Evolutionary conservation across 2,888 invertebrate genomes (phyloP).

Genomic region (Sericinus montela): DNA sequence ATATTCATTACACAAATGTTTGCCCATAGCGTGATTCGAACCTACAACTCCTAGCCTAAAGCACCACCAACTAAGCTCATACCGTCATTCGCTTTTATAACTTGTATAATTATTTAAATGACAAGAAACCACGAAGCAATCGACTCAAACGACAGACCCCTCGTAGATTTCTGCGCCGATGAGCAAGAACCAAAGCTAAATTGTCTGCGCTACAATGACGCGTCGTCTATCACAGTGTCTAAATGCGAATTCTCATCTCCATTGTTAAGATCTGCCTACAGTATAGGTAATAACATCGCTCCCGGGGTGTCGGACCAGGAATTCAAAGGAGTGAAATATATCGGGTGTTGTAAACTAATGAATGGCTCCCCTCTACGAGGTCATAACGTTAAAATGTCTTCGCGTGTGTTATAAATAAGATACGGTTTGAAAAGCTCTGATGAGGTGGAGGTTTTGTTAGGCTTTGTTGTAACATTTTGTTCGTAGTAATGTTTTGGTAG

Average conservation of each 20-base stretch:
- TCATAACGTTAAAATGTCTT: background rate
- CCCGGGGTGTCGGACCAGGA: background rate
- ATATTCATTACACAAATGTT: no score
- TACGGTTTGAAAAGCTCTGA: background rate
- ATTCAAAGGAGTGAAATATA: slow-evolving; percentile 33
- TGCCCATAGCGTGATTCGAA: no score
- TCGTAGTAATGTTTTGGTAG: no score
- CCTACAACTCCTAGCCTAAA: no score
- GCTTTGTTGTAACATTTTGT: background rate
- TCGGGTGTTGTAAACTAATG: slow-evolving; percentile 33
- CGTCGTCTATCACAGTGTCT: slow-evolving; percentile 8
- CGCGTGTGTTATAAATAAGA: background rate
- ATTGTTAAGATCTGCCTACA: slow-evolving; percentile 6
- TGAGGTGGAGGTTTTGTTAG: background rate
- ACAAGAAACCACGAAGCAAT: background rate
- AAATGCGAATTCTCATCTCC: slow-evolving; percentile 12
- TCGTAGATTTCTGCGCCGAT: slow-evolving; percentile 1
- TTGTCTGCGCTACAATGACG: slow-evolving; percentile 1
- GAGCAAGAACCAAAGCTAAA: slow-evolving; percentile 6
- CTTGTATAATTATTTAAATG: background rate
- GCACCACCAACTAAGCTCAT: no score
- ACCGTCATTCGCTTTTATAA: background rate
- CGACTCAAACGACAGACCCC: background rate
- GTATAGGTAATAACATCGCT: background rate
- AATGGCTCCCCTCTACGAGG: slow-evolving; percentile 24